Base-by-base conservation (phyloP, 2,888 invertebrate genomes). In the Drosophila paucipuncta region DNA sequence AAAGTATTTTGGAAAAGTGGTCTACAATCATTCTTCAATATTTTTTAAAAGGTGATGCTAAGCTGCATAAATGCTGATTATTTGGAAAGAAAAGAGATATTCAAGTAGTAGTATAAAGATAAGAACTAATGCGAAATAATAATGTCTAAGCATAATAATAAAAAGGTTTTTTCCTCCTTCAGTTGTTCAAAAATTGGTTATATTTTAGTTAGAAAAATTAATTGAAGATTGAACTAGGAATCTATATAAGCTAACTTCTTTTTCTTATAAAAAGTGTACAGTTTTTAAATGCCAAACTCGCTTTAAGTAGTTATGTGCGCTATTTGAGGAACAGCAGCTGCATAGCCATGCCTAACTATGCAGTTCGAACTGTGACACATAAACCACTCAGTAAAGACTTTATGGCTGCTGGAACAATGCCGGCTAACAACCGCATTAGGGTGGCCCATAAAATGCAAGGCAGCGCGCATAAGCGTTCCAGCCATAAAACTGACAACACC, bases 401-500 rank as follows among this genome's bases (percentile, higher is more conserved):
- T 78, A 78, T 73, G 74, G 52, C 53, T 16, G 47, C 16, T 22
- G 50, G 61, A 60, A 79, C 72, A 78, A 78, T 61, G 79, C 33
- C 1, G 61, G 10, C 62, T 55, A 68, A 65, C 75, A 76, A 79
- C 68, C 78, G 55, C 72, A 79, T 79, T 79, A 79, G 76, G 59
- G 58, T 69, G 79, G 76, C 76, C 43, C 79, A 69, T 76, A 79
- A 79, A 79, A 64, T 64, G 52, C 30, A 33, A 59, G 31, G 35
- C 61, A 43, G 50, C 28, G 43, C 47, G 16, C 25, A 47, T 25
- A 47, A 47, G 67, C 72, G 59, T 62, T 60, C 35, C 55, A n/a
- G 67, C 30, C 80, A 52, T 80, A 80, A 80, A 73, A 80, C 80
- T 76, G 77, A 73, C 80, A 69, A 83, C 88, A 80, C 85, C 85